These are phyloP conservation scores for Liposcelis brunnea DNA, from an alignment of 2,888 invertebrate species.

Conservation along the genomic window DNA sequence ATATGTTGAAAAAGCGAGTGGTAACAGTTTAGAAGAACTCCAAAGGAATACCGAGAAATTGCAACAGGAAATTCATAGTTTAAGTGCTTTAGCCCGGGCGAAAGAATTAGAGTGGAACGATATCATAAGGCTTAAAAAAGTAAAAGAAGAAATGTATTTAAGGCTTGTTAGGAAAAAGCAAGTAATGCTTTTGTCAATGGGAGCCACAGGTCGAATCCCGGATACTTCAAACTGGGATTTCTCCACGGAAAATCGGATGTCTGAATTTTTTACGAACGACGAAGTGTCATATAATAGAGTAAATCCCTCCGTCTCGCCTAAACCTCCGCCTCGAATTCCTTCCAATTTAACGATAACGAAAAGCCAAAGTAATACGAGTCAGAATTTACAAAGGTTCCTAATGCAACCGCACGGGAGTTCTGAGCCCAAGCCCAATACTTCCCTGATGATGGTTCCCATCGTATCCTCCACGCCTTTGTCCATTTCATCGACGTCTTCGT, in stretches of 20 bases:
- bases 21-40: constrained; percentile 40
- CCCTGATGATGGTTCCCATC: constrained; percentile 20
- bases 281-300: constrained; percentile 9
- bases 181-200: constrained; percentile 15
- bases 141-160: constrained; percentile 64
- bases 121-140: constrained; percentile 60
- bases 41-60: constrained; percentile 46
- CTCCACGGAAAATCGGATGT: constrained; percentile 10
- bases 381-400: constrained; percentile 7
- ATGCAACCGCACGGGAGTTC: constrained; percentile 2
- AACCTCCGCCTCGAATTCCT: not conserved
- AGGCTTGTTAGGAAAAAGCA: constrained; percentile 53
- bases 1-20: constrained; percentile 43
- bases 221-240: constrained; percentile 15
- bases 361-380: constrained; percentile 7
- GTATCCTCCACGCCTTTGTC: constrained; percentile 20
- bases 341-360: constrained; percentile 5
- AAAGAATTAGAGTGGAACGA: constrained; percentile 81
- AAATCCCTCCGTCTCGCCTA: constrained; percentile 3
- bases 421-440: constrained; percentile 1
- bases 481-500: constrained; percentile 15
- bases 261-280: constrained; percentile 6
- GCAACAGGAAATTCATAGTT: constrained; percentile 34
- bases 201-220: constrained; percentile 11
- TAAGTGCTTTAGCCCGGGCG: constrained; percentile 54